Evolutionary conservation across 2,113 vertebrate species (phyloP).

Genomic region (Ibidorhyncha struthersii): DNA sequence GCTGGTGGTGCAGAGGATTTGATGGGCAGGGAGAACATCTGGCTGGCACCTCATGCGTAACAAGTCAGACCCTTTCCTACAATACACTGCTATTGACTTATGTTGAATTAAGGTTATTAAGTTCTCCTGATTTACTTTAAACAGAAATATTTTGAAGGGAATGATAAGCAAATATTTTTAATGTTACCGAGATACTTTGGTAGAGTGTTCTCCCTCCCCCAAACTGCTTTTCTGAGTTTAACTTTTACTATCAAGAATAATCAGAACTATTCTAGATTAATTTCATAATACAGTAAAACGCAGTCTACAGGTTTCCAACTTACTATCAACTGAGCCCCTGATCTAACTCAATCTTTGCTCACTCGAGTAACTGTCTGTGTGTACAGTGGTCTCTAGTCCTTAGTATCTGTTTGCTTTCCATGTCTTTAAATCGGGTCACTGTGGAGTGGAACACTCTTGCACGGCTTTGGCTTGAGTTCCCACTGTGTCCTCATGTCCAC

Average conservation of each 20-base stretch:
- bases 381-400: not conserved
- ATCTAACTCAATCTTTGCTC: not conserved
- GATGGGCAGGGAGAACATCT: slow-evolving; percentile 18
- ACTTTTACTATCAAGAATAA: not conserved
- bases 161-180: not conserved
- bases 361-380: not conserved
- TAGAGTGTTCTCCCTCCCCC: not conserved
- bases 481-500: not conserved
- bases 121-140: not conserved
- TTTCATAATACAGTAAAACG: not conserved
- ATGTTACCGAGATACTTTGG: not conserved
- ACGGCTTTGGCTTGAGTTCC: not conserved
- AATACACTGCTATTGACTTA: not conserved
- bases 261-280: not conserved
- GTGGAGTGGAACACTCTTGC: fast-evolving
- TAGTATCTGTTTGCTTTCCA: not conserved
- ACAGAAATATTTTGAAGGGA: not conserved
- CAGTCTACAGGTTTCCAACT: not conserved
- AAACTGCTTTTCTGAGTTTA: not conserved
- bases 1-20: not conserved
- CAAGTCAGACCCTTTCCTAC: not conserved
- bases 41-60: not conserved
- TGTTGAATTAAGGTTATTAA: not conserved
- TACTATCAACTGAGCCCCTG: not conserved
- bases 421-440: not conserved